Percentiles rank a stretch among this genome's conserved stretches.
Conservation (phyloP, 2,888 invertebrate species). For the Apodemia zela region DNA sequence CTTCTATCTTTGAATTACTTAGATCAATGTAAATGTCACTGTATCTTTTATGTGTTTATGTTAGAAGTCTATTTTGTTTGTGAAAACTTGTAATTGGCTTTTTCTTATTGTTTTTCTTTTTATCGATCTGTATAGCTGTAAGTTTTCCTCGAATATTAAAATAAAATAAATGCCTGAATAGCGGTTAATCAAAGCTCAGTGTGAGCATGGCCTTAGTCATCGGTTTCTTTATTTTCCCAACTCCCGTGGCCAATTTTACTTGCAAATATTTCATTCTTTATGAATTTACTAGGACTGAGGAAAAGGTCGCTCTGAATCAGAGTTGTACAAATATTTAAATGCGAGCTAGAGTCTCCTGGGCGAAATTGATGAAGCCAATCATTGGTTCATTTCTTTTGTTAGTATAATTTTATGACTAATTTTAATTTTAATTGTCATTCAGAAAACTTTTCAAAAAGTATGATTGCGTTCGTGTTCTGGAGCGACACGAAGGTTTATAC, state of each 20-base stretch:
- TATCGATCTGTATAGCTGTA: too few species aligned
- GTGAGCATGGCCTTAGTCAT: slow-evolving; percentile 40
- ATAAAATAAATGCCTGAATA: too few species aligned
- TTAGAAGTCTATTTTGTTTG: too few species aligned
- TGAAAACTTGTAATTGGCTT: too few species aligned
- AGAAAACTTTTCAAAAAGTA: background rate
- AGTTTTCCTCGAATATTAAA: too few species aligned
- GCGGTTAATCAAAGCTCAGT: background rate
- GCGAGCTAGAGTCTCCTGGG: slow-evolving; percentile 31
- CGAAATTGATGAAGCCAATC: slow-evolving; percentile 31
- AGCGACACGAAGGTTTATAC: background rate
- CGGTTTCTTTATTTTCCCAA: slow-evolving; percentile 56
- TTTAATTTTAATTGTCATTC: slow-evolving; percentile 12
- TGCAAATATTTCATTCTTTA: slow-evolving; percentile 71
- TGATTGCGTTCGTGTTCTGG: slow-evolving; percentile 8
- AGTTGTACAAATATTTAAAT: slow-evolving; percentile 60
- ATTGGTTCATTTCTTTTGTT: slow-evolving; percentile 17
- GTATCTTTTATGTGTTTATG: too few species aligned
- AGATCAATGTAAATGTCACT: too few species aligned
- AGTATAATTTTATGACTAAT: slow-evolving; percentile 15
- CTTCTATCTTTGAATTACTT: too few species aligned
- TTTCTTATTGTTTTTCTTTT: too few species aligned
- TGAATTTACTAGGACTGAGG: slow-evolving; percentile 59
- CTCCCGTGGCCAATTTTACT: slow-evolving; percentile 66
- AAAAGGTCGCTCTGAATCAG: slow-evolving; percentile 36